A percentile compares a stretch with the other conserved stretches of the same genome.
Evolutionary conservation across 1,140 invertebrate genomes (phyloP).

Genomic region (Cephus cinctus): DNA sequence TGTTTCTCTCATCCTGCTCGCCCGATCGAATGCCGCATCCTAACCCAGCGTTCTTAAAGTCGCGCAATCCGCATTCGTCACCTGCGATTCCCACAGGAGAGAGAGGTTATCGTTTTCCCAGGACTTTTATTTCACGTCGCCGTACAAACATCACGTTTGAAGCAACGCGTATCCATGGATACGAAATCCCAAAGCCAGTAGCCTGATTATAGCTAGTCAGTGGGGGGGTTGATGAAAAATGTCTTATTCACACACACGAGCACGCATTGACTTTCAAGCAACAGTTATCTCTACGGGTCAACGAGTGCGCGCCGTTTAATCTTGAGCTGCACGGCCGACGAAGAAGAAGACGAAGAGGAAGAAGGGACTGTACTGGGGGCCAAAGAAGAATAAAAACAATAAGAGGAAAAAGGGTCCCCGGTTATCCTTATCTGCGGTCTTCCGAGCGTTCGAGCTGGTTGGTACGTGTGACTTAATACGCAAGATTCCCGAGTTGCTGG

Average conservation of each 20-base stretch:
- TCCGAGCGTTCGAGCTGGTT: conserved; percentile 8
- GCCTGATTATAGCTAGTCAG: no score
- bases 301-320: conserved; percentile 49
- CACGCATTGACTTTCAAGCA: conserved; percentile 20
- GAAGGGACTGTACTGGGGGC: conserved; percentile 17
- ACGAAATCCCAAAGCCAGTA: no score
- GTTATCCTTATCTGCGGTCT: conserved; percentile 38
- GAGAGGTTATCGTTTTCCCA: no score
- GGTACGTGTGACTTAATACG: no score
- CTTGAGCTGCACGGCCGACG: conserved; percentile 39
- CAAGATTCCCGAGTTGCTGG: not conserved
- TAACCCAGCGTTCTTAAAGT: not conserved
- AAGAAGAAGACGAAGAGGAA: conserved; percentile 27
- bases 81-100: no score
- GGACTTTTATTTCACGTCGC: no score
- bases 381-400: not conserved
- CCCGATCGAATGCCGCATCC: not conserved
- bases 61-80: no score
- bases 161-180: no score
- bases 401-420: conserved; percentile 18
- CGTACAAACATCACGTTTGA: no score
- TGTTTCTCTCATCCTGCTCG: not conserved
- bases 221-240: conserved; percentile 44
- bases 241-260: conserved; percentile 29
- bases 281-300: conserved; percentile 52